phyloP scores from a whole-genome alignment of 2,888 invertebrate species.

The Ametastegia equiseti region DNA sequence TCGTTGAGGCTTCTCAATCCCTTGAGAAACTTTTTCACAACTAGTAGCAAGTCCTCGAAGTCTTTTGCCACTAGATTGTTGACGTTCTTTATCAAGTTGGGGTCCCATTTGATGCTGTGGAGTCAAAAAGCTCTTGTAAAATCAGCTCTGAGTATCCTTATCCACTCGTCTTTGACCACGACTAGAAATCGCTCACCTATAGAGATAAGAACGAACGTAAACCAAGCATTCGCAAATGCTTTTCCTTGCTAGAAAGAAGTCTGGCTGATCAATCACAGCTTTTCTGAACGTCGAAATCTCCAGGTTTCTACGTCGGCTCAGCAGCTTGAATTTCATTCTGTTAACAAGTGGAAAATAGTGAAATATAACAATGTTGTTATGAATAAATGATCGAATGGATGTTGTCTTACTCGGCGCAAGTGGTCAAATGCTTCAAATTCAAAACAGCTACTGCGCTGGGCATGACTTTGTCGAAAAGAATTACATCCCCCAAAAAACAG shows the following conservation, averaged over 20 bases:
- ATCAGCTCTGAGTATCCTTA: background rate
- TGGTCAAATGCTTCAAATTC: conserved; percentile 64
- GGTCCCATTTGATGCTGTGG: conserved; percentile 64
- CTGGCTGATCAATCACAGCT: conserved; percentile 50
- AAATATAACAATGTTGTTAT: too few relatives aligned
- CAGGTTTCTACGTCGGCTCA: conserved; percentile 61
- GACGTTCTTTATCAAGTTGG: conserved; percentile 57
- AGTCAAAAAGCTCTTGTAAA: conserved; percentile 1
- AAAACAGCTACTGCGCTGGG: conserved; percentile 64
- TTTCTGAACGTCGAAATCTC: background rate
- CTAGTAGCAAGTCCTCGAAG: conserved; percentile 62
- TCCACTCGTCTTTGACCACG: background rate
- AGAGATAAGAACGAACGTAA: conserved; percentile 65
- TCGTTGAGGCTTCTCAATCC: conserved; percentile 71
- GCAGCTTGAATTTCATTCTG: conserved; percentile 65
- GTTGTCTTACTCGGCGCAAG: conserved; percentile 69
- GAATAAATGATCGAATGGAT: background rate
- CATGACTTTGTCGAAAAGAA: conserved; percentile 61
- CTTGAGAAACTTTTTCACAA: conserved; percentile 63
- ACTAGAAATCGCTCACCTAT: conserved; percentile 57
- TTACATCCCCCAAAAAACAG: conserved; percentile 51
- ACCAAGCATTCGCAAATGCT: conserved; percentile 64
- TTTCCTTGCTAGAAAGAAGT: conserved; percentile 63
- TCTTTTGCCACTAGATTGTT: conserved; percentile 63
- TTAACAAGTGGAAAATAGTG: background rate